A percentile compares a stretch with the other conserved stretches of the same genome.
Evolutionary conservation across 2,888 invertebrate species (phyloP).

Genomic region (Oeneis ivallda): DNA sequence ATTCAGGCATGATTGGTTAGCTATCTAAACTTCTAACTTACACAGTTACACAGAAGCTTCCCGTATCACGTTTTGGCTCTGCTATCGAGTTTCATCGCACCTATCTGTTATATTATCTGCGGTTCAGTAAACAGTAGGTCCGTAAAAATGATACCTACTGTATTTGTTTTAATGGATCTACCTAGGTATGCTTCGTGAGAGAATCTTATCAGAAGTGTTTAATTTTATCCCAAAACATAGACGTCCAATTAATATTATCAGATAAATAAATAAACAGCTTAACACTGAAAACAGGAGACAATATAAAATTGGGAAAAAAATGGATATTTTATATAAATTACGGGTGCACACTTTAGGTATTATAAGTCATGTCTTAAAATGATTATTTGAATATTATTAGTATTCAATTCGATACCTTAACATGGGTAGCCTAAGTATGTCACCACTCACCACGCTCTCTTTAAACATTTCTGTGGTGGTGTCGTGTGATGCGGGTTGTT

Average conservation of each 20-base stretch:
- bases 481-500: no score
- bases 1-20: not conserved
- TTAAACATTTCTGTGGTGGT: no score
- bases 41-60: conserved; percentile 1
- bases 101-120: not conserved
- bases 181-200: not conserved
- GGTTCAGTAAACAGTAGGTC: not conserved
- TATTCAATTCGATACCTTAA: no score
- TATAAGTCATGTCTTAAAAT: no score
- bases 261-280: no score
- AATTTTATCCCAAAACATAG: not conserved
- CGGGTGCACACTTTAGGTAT: no score
- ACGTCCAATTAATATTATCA: not conserved
- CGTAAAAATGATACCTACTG: not conserved
- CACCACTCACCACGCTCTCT: no score
- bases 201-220: not conserved
- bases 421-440: no score
- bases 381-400: no score
- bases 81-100: not conserved
- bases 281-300: no score
- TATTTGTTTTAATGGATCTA: not conserved
- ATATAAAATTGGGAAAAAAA: no score
- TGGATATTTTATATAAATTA: no score
- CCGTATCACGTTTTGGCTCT: conserved; percentile 1
- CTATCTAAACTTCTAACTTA: not conserved